These are phyloP conservation scores for Drosophila carrolli DNA, from an alignment of 1,140 invertebrate species.

Conservation along the genomic window DNA sequence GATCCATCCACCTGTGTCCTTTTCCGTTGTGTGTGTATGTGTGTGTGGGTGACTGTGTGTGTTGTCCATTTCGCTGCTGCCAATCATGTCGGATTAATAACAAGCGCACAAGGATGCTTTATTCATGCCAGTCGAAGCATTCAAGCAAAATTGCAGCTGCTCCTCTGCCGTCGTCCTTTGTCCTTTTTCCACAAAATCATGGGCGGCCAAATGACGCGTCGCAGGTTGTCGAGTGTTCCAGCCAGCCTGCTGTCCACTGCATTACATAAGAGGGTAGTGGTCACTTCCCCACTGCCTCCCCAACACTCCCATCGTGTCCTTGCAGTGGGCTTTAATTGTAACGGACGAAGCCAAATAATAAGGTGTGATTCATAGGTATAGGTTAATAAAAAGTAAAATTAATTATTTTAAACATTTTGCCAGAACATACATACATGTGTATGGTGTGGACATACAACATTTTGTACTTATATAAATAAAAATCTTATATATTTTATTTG, in stretches of 20 bases:
- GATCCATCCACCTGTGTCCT: conserved; percentile 72
- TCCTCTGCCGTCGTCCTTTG: conserved; percentile 32
- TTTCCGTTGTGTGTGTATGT: conserved; percentile 11
- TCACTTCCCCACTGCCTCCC: background rate
- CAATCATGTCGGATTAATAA: conserved; percentile 82
- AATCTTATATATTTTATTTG: no score
- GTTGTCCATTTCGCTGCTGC: conserved; percentile 76
- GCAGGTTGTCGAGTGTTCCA: conserved; percentile 57
- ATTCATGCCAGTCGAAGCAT: conserved; percentile 71
- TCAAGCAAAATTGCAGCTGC: conserved; percentile 75
- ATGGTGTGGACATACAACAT: no score
- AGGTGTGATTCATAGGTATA: background rate
- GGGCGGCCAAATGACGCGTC: conserved; percentile 72
- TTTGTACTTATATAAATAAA: no score
- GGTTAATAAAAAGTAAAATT: no score
- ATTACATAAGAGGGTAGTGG: conserved; percentile 55
- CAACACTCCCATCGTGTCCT: background rate
- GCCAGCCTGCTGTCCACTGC: conserved; percentile 64
- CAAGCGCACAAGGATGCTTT: conserved; percentile 62
- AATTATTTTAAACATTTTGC: no score
- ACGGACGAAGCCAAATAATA: background rate
- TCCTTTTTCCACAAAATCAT: conserved; percentile 36
- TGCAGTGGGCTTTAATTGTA: conserved; percentile 13
- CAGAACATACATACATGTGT: no score
- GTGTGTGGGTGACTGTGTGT: conserved; percentile 14